A percentile compares a stretch with the other conserved stretches of the same genome.
These are phyloP conservation scores for Hycleus cichorii DNA, from an alignment of 1,140 invertebrate genomes.

Conservation along the genomic window DNA sequence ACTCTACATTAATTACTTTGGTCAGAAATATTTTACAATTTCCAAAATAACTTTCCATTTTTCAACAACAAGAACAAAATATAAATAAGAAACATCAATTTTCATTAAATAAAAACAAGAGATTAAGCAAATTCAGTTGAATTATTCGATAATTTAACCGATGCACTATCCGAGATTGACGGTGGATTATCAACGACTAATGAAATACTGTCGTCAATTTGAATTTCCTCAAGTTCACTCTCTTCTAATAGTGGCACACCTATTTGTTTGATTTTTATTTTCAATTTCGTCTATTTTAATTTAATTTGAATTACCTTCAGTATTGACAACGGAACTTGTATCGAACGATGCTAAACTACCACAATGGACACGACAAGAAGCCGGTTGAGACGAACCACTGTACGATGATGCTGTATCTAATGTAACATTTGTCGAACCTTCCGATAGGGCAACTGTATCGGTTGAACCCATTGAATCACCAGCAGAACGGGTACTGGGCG, in stretches of 20 bases:
- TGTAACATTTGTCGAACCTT: slow-evolving; percentile 44
- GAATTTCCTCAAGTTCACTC: slow-evolving; percentile 38
- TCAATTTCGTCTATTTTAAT: neutral
- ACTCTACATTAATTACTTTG: no score
- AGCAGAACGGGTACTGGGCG: slow-evolving; percentile 33
- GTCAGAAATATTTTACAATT: no score
- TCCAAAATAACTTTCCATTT: no score
- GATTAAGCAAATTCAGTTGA: slow-evolving; percentile 4
- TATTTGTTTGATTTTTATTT: slow-evolving; percentile 11
- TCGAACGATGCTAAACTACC: slow-evolving; percentile 47
- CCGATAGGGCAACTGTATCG: slow-evolving; percentile 43
- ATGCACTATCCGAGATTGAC: no score
- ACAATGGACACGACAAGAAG: slow-evolving; percentile 44
- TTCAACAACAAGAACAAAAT: no score
- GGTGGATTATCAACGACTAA: neutral
- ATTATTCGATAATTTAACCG: slow-evolving; percentile 4
- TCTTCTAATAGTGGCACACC: slow-evolving; percentile 40
- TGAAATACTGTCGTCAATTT: slow-evolving; percentile 25
- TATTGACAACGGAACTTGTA: slow-evolving; percentile 44
- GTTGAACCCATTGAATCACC: slow-evolving; percentile 44
- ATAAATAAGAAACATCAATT: no score
- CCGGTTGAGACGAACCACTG: slow-evolving; percentile 40
- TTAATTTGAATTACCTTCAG: slow-evolving; percentile 40
- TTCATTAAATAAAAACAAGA: neutral
- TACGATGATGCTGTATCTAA: slow-evolving; percentile 44